Percentiles rank a stretch among this genome's conserved stretches.
phyloP scores from a whole-genome alignment of 2,888 invertebrate species.

The Andricus quercusramuli region DNA sequence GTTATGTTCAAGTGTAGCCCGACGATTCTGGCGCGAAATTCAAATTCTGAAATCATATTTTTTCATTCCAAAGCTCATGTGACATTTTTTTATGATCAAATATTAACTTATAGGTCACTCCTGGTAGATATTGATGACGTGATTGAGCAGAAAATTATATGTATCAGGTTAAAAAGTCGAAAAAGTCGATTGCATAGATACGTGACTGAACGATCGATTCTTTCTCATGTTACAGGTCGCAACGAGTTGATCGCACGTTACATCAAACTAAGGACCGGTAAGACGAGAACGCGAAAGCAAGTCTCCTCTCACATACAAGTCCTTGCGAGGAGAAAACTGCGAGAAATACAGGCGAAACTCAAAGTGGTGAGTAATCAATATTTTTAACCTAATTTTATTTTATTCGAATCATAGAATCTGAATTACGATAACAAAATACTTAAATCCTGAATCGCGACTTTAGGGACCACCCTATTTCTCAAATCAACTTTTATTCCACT shows the following conservation, averaged over 20 bases:
- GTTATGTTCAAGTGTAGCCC: not conserved
- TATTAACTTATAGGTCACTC: not conserved
- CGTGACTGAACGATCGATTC: slow-evolving; percentile 34
- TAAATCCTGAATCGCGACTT: not conserved
- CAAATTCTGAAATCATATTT: not conserved
- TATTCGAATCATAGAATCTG: not conserved
- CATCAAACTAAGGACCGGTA: slow-evolving; percentile 99
- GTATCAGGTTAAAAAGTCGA: not conserved
- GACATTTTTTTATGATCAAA: too few relatives aligned
- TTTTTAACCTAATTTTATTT: slow-evolving; percentile 62
- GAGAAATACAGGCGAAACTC: slow-evolving; percentile 98
- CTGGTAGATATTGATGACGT: not conserved
- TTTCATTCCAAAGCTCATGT: too few relatives aligned
- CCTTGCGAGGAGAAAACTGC: slow-evolving; percentile 97
- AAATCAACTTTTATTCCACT: too few relatives aligned
- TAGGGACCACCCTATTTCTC: too few relatives aligned
- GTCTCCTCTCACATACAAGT: slow-evolving; percentile 99
- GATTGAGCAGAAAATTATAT: not conserved
- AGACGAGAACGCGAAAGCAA: slow-evolving; percentile 99
- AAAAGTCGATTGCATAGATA: not conserved
- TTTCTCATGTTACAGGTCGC: slow-evolving; percentile 88
- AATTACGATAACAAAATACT: not conserved
- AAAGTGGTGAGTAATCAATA: slow-evolving; percentile 91
- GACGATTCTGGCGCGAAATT: not conserved
- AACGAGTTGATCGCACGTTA: slow-evolving; percentile 99